Conservation (phyloP, 1,140 invertebrate species). For the Ridgeia piscesae region DNA sequence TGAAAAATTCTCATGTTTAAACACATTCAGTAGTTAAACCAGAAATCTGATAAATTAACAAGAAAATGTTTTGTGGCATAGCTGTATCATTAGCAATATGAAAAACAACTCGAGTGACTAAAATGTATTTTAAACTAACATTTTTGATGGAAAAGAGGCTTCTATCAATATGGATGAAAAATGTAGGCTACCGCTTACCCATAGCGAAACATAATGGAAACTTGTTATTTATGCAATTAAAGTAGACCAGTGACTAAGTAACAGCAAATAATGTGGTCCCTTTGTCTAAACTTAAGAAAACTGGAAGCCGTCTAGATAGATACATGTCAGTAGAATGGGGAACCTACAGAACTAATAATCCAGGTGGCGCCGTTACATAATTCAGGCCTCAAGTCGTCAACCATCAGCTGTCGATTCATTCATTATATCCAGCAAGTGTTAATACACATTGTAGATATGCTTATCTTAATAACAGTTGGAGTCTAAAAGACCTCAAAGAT, state of each 20-base stretch:
- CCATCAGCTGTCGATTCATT: too few species aligned
- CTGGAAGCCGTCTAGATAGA: background rate
- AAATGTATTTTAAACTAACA: too few species aligned
- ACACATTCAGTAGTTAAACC: background rate
- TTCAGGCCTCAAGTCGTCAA: too few species aligned
- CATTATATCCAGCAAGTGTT: too few species aligned
- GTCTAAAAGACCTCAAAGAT: too few species aligned
- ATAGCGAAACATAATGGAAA: background rate
- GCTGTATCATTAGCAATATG: too few species aligned
- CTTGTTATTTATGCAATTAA: background rate
- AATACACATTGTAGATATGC: too few species aligned
- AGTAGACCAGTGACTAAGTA: background rate
- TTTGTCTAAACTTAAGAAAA: background rate
- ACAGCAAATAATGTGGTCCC: background rate
- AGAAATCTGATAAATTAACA: background rate
- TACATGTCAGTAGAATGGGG: background rate
- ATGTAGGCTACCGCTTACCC: background rate
- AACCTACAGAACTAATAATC: too few species aligned
- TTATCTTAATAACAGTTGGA: too few species aligned
- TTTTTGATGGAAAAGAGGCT: background rate
- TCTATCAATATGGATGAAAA: background rate
- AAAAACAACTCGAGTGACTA: too few species aligned
- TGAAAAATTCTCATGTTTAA: background rate
- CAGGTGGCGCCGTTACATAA: too few species aligned
- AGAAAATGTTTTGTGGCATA: background rate